phyloP scores from a whole-genome alignment of 2,888 invertebrate genomes.

The Molorchus minor region DNA sequence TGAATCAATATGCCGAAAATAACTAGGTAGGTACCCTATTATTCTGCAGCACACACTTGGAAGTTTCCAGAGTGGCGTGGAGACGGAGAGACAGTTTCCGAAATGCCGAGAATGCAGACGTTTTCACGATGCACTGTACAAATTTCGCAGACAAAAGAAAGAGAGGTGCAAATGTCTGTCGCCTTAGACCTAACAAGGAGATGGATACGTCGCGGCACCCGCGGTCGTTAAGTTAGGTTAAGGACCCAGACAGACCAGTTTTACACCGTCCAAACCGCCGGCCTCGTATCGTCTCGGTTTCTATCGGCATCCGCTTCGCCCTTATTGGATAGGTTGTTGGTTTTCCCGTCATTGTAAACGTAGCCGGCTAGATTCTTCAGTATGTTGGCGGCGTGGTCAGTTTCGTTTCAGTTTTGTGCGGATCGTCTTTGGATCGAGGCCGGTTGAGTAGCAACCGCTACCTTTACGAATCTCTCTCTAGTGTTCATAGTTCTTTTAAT shows the following conservation, averaged over 20 bases:
- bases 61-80: constrained; percentile 37
- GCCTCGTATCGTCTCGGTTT: constrained; percentile 44
- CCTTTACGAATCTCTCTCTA: background rate
- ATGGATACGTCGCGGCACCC: constrained; percentile 40
- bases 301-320: constrained; percentile 38
- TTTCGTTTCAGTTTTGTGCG: constrained; percentile 41
- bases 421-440: constrained; percentile 1
- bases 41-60: constrained; percentile 10
- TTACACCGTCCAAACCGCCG: constrained; percentile 55
- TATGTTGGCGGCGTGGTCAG: constrained; percentile 54
- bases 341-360: constrained; percentile 36
- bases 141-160: constrained; percentile 40
- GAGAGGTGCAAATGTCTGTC: constrained; percentile 33
- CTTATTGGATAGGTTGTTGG: constrained; percentile 42
- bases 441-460: background rate
- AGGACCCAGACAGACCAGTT: constrained; percentile 64
- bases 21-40: too few relatives aligned
- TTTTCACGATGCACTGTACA: constrained; percentile 53
- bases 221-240: constrained; percentile 64
- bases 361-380: constrained; percentile 52
- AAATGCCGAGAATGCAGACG: constrained; percentile 45
- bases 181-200: constrained; percentile 38
- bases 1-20: constrained; percentile 1
- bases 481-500: background rate
- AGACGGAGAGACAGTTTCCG: constrained; percentile 27